A percentile compares a stretch with the other conserved stretches of the same genome.
phyloP scores from a whole-genome alignment of 2,888 invertebrate genomes.

The Idaea aversata region DNA sequence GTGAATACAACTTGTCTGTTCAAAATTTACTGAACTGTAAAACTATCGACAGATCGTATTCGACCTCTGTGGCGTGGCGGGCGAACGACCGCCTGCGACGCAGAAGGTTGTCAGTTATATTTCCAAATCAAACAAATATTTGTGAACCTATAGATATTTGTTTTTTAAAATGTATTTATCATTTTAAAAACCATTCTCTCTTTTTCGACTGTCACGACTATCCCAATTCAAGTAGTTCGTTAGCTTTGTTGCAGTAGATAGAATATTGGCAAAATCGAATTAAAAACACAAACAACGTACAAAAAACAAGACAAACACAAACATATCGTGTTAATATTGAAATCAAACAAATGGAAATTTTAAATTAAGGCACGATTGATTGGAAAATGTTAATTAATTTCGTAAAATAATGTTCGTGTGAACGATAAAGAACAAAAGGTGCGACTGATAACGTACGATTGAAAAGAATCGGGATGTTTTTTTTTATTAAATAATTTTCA shows the following conservation, averaged over 20 bases:
- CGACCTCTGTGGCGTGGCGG: no score
- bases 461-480: background rate
- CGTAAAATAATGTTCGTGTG: background rate
- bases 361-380: background rate
- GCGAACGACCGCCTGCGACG: no score
- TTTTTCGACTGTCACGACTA: no score
- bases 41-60: background rate
- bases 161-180: no score
- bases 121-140: no score
- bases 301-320: background rate
- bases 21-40: background rate
- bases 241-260: background rate
- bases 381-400: background rate
- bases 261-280: background rate
- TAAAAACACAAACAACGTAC: background rate
- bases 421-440: background rate
- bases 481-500: background rate
- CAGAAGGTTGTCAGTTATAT: no score
- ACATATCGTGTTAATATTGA: background rate
- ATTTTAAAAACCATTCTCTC: no score
- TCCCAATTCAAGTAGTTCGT: no score
- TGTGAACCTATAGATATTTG: no score
- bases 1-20: background rate
- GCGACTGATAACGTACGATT: background rate
- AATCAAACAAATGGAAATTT: constrained; percentile 1